A percentile compares a stretch with the other conserved stretches of the same genome.
Conservation (phyloP, 2,888 invertebrate genomes). For the Lasioglossum figueresi region DNA sequence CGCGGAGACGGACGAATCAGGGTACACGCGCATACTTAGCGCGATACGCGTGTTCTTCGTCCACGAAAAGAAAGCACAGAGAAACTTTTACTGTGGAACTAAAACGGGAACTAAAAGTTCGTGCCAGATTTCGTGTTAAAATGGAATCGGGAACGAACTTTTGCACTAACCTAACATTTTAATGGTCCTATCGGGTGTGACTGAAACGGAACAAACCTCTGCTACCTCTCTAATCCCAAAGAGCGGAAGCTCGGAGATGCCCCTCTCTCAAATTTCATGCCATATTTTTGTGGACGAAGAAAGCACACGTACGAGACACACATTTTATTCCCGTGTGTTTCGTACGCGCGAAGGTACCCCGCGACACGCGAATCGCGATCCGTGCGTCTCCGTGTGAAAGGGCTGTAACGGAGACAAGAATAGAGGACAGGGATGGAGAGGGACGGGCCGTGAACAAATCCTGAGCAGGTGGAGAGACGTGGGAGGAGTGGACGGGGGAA, state of each 20-base stretch:
- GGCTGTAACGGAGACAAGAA: conserved; percentile 19
- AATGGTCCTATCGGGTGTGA: no score
- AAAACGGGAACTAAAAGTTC: no score
- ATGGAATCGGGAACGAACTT: no score
- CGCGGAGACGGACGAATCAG: not conserved
- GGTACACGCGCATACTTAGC: not conserved
- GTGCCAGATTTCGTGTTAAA: no score
- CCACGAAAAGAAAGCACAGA: not conserved
- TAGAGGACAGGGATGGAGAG: conserved; percentile 21
- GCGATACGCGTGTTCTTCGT: not conserved
- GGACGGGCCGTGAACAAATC: conserved; percentile 22
- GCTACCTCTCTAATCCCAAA: no score
- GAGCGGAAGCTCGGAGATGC: no score
- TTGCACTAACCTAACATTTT: no score
- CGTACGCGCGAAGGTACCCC: no score
- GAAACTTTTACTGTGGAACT: not conserved
- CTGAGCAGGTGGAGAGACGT: conserved; percentile 16
- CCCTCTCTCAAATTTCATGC: no score
- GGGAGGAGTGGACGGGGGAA: not conserved
- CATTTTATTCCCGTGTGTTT: not conserved
- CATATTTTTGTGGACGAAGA: no score
- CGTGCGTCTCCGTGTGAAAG: not conserved
- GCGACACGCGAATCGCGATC: not conserved
- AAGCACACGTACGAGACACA: no score
- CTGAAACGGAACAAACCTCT: no score